Percentiles rank a stretch among this genome's conserved stretches.
Evolutionary conservation across 2,888 invertebrate genomes (phyloP).

Genomic region (Hymenopus coronatus): DNA sequence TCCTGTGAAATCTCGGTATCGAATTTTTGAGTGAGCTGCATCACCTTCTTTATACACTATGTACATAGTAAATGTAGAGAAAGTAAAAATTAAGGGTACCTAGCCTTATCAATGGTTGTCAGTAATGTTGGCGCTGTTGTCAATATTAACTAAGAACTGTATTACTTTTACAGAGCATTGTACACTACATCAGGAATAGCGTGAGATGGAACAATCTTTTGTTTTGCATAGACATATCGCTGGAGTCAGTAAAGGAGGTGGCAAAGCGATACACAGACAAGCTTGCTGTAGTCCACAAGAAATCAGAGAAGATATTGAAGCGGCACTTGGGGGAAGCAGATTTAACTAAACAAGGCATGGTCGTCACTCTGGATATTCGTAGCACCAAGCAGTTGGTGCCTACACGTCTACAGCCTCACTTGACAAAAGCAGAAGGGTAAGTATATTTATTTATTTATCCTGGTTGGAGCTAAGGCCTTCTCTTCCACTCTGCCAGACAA

Average conservation of each 20-base stretch:
- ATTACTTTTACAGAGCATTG: not conserved
- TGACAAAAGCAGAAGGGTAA: not conserved
- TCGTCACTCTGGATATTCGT: not conserved
- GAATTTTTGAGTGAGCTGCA: too few species aligned
- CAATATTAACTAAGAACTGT: not conserved
- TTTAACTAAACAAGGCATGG: not conserved
- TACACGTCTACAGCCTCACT: not conserved
- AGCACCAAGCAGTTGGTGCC: not conserved
- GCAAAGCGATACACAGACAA: not conserved
- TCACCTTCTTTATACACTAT: too few species aligned
- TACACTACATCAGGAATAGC: not conserved
- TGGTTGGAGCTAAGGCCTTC: too few species aligned
- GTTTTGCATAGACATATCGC: not conserved
- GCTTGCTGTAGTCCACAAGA: not conserved
- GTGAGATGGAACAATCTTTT: not conserved
- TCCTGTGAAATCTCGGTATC: too few species aligned
- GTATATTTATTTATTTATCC: not conserved
- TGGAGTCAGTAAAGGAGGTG: not conserved
- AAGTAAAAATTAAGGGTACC: too few species aligned
- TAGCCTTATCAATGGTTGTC: too few species aligned
- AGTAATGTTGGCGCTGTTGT: too few species aligned
- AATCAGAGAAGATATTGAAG: not conserved
- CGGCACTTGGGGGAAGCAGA: not conserved
- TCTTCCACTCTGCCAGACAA: too few species aligned
- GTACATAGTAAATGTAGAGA: too few species aligned